Conservation (phyloP, 2,797 vertebrate genomes). For the Lateolabrax maculatus region DNA sequence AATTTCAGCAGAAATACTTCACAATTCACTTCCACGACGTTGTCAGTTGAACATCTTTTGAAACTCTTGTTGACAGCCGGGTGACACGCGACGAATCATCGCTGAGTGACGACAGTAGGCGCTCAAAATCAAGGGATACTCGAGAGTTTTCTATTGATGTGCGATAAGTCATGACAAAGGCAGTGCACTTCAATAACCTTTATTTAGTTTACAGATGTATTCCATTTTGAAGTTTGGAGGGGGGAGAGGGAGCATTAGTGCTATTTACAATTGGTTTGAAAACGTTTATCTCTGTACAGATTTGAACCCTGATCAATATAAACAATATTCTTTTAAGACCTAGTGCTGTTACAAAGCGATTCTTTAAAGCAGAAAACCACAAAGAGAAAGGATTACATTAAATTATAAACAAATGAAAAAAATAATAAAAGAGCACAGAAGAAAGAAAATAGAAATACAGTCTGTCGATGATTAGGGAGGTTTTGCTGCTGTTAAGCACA, state of each 20-base stretch:
- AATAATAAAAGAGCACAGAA: slow-evolving; percentile 75
- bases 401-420: slow-evolving; percentile 88
- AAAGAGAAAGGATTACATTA: slow-evolving; percentile 84
- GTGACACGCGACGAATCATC: background rate
- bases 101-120: background rate
- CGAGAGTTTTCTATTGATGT: background rate
- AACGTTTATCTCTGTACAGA: slow-evolving; percentile 97
- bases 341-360: slow-evolving; percentile 93
- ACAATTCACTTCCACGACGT: background rate
- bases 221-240: slow-evolving; percentile 93
- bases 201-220: slow-evolving; percentile 98
- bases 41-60: background rate
- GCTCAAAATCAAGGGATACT: background rate
- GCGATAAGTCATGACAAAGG: slow-evolving; percentile 50
- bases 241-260: slow-evolving; percentile 92
- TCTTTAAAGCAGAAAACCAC: slow-evolving; percentile 82
- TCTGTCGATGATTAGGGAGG: slow-evolving; percentile 82
- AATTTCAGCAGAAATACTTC: background rate
- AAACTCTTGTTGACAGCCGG: background rate
- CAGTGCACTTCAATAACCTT: slow-evolving; percentile 91
- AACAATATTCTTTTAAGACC: slow-evolving; percentile 94
- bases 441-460: slow-evolving; percentile 75
- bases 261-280: slow-evolving; percentile 98
- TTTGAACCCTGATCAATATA: slow-evolving; percentile 97
- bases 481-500: slow-evolving; percentile 87